phyloP scores from a whole-genome alignment of 2,797 vertebrate species.

The Chelon labrosus region DNA sequence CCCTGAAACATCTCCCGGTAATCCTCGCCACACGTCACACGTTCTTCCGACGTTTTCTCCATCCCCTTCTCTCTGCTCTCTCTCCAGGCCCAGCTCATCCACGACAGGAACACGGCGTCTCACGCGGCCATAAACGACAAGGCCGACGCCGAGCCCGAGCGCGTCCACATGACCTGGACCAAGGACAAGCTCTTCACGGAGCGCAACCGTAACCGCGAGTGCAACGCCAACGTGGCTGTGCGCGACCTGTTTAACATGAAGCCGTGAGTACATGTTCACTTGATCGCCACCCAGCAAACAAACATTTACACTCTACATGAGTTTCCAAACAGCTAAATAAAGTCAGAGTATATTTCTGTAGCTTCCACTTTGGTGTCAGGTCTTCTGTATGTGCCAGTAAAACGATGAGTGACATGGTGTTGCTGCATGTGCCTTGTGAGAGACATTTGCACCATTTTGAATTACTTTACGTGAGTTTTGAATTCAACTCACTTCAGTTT shows the following conservation, averaged over 20 bases:
- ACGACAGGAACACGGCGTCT: constrained; percentile 94
- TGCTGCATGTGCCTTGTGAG: constrained; percentile 45
- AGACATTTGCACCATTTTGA: constrained; percentile 63
- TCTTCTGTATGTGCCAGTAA: neutral
- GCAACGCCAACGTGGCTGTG: constrained; percentile 81
- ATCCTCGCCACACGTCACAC: neutral
- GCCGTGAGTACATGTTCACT: constrained; percentile 87
- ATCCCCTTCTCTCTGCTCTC: neutral
- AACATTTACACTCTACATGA: neutral
- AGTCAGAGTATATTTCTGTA: neutral
- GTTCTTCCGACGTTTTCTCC: neutral
- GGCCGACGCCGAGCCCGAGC: constrained; percentile 80
- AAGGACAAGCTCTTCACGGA: constrained; percentile 93
- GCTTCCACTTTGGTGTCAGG: neutral
- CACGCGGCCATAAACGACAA: constrained; percentile 82
- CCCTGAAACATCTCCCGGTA: neutral
- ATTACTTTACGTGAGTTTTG: neutral
- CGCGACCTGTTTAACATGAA: constrained; percentile 97
- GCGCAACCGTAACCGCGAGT: constrained; percentile 89
- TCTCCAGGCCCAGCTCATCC: constrained; percentile 94
- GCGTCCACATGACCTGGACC: constrained; percentile 98
- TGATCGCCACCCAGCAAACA: neutral
- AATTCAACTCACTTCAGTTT: neutral
- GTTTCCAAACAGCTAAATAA: neutral
- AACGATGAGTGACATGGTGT: neutral